Evolutionary conservation across 2,797 vertebrate species (phyloP).

Genomic region (Dendrocincla fuliginosa): DNA sequence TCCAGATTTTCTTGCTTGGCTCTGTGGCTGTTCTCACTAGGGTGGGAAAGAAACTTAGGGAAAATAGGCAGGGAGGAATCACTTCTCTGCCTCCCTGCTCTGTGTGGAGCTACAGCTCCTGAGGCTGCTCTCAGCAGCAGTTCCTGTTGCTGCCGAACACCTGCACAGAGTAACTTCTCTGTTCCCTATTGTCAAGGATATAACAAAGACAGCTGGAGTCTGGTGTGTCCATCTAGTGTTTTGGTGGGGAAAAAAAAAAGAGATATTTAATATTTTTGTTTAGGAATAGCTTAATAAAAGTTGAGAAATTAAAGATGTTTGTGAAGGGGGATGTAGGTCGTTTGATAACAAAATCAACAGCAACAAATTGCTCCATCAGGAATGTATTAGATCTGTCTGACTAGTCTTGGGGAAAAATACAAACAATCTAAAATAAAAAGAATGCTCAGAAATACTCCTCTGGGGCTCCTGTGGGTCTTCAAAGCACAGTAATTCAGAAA

Average conservation of each 20-base stretch:
- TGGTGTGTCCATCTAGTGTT: background rate
- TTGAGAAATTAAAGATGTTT: background rate
- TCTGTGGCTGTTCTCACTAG: background rate
- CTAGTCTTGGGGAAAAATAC: background rate
- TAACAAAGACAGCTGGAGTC: background rate
- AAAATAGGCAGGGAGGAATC: background rate
- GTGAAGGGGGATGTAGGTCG: background rate
- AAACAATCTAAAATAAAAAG: slow-evolving; percentile 25
- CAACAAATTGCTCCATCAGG: background rate
- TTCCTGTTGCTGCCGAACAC: background rate
- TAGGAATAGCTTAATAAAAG: background rate
- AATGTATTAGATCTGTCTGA: background rate
- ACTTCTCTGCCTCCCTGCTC: background rate
- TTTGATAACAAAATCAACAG: background rate
- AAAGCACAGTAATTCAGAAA: background rate
- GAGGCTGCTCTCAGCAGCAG: background rate
- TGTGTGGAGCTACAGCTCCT: background rate
- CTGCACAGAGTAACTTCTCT: background rate
- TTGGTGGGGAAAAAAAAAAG: background rate
- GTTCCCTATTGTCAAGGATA: background rate
- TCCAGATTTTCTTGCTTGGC: background rate
- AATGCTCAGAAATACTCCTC: slow-evolving; percentile 20
- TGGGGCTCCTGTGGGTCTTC: background rate
- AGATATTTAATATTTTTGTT: background rate
- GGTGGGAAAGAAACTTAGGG: background rate